A percentile compares a stretch with the other conserved stretches of the same genome.
These are phyloP conservation scores for Bemisia tabaci DNA, from an alignment of 1,140 invertebrate species.

Conservation along the genomic window DNA sequence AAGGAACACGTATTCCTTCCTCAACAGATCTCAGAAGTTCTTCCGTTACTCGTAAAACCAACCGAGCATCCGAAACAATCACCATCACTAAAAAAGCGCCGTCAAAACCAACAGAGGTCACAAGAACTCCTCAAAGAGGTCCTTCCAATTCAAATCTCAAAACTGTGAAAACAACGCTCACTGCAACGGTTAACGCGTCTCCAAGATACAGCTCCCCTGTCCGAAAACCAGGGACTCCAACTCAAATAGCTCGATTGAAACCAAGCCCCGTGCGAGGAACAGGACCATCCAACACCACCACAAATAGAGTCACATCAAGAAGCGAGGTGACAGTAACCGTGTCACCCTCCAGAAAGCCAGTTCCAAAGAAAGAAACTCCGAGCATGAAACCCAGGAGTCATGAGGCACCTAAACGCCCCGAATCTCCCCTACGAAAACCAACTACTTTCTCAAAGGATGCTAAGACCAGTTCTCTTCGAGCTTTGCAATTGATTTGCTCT, in stretches of 20 bases:
- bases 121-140: slow-evolving; percentile 10
- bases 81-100: slow-evolving; percentile 10
- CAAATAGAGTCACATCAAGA: neutral
- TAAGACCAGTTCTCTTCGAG: neutral
- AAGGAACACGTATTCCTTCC: neutral
- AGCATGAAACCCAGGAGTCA: neutral
- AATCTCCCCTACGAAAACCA: slow-evolving; percentile 4
- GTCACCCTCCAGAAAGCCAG: neutral
- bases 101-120: slow-evolving; percentile 22
- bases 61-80: slow-evolving; percentile 10
- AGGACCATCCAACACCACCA: neutral
- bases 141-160: neutral
- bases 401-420: neutral
- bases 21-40: slow-evolving; percentile 27
- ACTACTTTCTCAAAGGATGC: neutral
- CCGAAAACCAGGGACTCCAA: neutral
- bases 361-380: neutral
- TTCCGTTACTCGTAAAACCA: slow-evolving; percentile 14
- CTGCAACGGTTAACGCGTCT: neutral
- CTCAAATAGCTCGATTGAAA: neutral
- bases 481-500: neutral
- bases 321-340: neutral
- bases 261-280: neutral
- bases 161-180: slow-evolving; percentile 4
- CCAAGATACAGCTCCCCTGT: neutral